A percentile compares a stretch with the other conserved stretches of the same genome.
phyloP scores from a whole-genome alignment of 2,888 invertebrate species.

The Scaptomyza cyrtandrae region DNA sequence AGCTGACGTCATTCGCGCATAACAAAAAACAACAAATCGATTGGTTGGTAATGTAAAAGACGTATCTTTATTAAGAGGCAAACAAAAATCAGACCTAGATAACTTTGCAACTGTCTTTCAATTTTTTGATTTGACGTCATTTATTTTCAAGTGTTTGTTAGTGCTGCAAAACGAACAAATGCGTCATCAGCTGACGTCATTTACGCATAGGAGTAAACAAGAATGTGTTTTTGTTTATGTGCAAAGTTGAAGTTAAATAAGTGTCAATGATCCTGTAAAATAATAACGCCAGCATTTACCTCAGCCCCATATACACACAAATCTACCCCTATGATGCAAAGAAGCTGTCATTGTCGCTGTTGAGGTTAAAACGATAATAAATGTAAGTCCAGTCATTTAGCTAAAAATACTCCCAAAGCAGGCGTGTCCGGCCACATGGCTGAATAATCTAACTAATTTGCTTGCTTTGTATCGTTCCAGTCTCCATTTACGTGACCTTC shows the following conservation, averaged over 20 bases:
- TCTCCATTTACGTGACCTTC: constrained; percentile 21
- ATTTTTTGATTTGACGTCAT: neutral
- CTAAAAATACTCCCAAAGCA: constrained; percentile 44
- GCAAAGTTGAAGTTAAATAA: constrained; percentile 21
- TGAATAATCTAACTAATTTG: constrained; percentile 14
- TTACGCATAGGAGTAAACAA: constrained; percentile 50
- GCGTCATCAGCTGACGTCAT: constrained; percentile 66
- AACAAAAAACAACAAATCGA: neutral
- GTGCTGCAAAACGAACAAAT: constrained; percentile 37
- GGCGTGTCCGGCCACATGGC: constrained; percentile 46
- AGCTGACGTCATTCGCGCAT: constrained; percentile 17
- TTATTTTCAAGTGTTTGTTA: constrained; percentile 1
- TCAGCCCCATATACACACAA: constrained; percentile 1
- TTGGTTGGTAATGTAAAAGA: too few relatives aligned
- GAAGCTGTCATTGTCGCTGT: constrained; percentile 11
- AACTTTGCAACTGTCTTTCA: neutral
- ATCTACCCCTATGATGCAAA: constrained; percentile 24
- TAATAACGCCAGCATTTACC: neutral
- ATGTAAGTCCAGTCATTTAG: constrained; percentile 33
- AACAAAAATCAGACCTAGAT: too few relatives aligned
- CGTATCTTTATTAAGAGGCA: too few relatives aligned
- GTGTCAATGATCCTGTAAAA: constrained; percentile 34
- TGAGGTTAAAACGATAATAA: constrained; percentile 24
- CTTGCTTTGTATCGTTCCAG: constrained; percentile 24
- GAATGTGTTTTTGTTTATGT: constrained; percentile 64